These are phyloP conservation scores for Galerucella nymphaeae DNA, from an alignment of 2,888 invertebrate species.

Conservation along the genomic window DNA sequence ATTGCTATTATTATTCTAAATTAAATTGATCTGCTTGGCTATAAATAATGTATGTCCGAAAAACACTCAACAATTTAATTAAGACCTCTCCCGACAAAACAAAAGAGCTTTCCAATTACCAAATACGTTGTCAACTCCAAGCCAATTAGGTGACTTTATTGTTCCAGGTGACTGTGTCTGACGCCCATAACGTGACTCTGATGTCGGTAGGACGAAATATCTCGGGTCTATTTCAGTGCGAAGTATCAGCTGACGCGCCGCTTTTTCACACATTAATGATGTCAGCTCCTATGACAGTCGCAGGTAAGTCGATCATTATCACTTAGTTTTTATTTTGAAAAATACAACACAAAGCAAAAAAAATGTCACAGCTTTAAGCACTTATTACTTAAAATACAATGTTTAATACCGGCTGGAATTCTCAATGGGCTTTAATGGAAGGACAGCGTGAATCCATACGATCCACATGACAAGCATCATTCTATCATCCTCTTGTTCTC, in stretches of 20 bases:
- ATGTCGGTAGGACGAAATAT: slow-evolving; percentile 74
- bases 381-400: no score
- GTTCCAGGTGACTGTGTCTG: slow-evolving; percentile 74
- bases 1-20: no score
- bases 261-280: slow-evolving; percentile 76
- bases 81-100: not conserved
- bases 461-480: no score
- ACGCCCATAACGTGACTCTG: slow-evolving; percentile 75
- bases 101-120: not conserved
- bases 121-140: not conserved
- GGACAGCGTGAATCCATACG: no score
- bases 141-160: slow-evolving; percentile 36
- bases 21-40: not conserved
- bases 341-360: no score
- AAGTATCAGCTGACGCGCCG: slow-evolving; percentile 79
- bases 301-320: slow-evolving; percentile 69
- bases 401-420: no score
- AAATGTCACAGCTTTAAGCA: no score
- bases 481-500: no score
- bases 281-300: slow-evolving; percentile 73
- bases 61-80: not conserved
- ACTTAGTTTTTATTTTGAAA: no score
- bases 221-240: slow-evolving; percentile 78
- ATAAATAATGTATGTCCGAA: not conserved
- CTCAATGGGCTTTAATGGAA: no score